These are phyloP conservation scores for Gambelia wislizenii DNA, from an alignment of 2,797 vertebrate species.

Conservation along the genomic window DNA sequence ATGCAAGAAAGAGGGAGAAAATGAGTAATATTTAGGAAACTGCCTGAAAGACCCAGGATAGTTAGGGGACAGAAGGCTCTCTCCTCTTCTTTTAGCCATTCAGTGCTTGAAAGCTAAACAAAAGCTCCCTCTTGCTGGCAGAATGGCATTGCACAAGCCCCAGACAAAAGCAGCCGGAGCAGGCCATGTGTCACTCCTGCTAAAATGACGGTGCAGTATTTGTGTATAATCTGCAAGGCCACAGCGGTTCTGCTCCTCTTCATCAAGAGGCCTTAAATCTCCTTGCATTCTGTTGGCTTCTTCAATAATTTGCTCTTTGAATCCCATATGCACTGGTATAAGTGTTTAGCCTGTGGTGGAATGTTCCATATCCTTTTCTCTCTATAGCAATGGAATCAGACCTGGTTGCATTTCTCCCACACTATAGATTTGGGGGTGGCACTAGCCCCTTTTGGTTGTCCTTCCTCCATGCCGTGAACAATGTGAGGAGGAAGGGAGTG, in stretches of 20 bases:
- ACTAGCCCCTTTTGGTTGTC: neutral
- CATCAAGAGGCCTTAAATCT: neutral
- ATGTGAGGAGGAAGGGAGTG: neutral
- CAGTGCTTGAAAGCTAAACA: neutral
- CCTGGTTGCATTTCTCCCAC: neutral
- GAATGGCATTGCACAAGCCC: neutral
- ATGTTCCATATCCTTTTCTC: neutral
- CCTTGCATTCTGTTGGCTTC: neutral
- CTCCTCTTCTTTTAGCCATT: neutral
- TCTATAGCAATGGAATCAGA: neutral
- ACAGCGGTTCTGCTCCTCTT: neutral
- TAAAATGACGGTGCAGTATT: neutral
- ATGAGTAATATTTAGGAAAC: neutral
- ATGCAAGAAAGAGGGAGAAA: neutral
- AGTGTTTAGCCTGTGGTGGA: neutral
- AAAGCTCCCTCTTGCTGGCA: neutral
- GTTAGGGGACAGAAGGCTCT: too few species aligned
- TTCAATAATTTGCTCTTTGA: neutral
- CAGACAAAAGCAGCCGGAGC: neutral
- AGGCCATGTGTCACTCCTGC: neutral
- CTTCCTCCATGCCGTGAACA: neutral
- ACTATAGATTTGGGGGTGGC: neutral
- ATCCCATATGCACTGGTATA: neutral
- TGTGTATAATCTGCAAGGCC: neutral
- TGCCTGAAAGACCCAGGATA: neutral